Evolutionary conservation across 2,888 invertebrate species (phyloP).

Genomic region (Lordiphosa andalusiaca): DNA sequence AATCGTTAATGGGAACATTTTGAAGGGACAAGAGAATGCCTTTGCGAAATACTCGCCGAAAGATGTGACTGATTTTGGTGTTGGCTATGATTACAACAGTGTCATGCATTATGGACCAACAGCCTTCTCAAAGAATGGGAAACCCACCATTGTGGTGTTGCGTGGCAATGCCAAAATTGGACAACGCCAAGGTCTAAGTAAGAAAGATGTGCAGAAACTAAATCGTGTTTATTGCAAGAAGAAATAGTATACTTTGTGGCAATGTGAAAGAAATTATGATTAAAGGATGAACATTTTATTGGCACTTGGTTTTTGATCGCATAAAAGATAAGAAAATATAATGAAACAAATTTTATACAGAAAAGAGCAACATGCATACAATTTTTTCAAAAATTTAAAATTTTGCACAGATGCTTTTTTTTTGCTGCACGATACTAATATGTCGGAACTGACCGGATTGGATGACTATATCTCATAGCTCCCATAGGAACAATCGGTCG

Average conservation of each 20-base stretch:
- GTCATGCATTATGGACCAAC: slow-evolving; percentile 88
- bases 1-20: slow-evolving; percentile 79
- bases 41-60: slow-evolving; percentile 83
- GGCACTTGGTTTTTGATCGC: too few species aligned
- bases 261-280: too few species aligned
- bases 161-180: slow-evolving; percentile 51
- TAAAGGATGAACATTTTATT: too few species aligned
- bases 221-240: slow-evolving; percentile 39
- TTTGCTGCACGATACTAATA: too few species aligned
- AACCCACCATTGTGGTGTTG: slow-evolving; percentile 84
- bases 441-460: too few species aligned
- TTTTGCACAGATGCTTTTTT: too few species aligned
- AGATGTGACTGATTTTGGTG: slow-evolving; percentile 83
- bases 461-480: too few species aligned
- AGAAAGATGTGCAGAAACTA: slow-evolving; percentile 49
- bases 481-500: too few species aligned
- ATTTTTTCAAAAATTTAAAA: too few species aligned
- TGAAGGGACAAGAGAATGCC: slow-evolving; percentile 82
- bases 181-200: slow-evolving; percentile 51
- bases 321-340: too few species aligned
- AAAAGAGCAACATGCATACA: too few species aligned
- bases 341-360: too few species aligned
- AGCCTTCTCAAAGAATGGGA: slow-evolving; percentile 86
- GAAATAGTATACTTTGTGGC: slow-evolving; percentile 1
- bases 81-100: slow-evolving; percentile 87